Evolutionary conservation across 2,797 vertebrate species (phyloP).

Genomic region (Oreonectes daqikongensis): DNA sequence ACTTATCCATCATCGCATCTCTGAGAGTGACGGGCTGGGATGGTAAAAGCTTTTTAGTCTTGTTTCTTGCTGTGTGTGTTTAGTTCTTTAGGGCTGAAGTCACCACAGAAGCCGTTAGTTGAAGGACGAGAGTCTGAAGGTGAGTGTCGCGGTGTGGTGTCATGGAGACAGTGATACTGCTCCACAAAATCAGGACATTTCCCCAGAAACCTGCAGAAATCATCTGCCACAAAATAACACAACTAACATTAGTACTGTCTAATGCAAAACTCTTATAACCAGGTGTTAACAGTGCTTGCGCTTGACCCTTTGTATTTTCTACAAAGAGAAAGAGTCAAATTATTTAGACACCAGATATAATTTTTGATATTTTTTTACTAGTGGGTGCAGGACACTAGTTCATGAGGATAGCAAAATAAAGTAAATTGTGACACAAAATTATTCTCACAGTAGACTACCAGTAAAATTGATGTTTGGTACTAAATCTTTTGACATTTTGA

Average conservation of each 20-base stretch:
- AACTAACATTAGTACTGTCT: background rate
- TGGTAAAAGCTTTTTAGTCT: constrained; percentile 64
- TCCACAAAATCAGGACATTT: constrained; percentile 81
- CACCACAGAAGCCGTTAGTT: constrained; percentile 80
- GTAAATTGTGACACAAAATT: too few relatives aligned
- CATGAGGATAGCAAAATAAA: too few relatives aligned
- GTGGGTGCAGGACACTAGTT: too few relatives aligned
- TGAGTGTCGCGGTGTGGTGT: constrained; percentile 51
- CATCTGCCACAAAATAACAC: constrained; percentile 71
- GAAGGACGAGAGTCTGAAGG: constrained; percentile 18
- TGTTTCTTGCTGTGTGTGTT: constrained; percentile 56
- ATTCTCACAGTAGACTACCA: too few relatives aligned
- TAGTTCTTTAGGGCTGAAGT: constrained; percentile 80
- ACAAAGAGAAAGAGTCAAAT: too few relatives aligned
- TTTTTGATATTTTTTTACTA: too few relatives aligned
- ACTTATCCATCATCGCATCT: background rate
- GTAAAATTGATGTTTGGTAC: too few relatives aligned
- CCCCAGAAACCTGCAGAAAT: constrained; percentile 78
- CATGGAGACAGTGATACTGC: constrained; percentile 74
- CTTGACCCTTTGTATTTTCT: too few relatives aligned
- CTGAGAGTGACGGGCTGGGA: constrained; percentile 13
- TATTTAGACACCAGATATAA: too few relatives aligned
- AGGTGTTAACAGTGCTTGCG: too few relatives aligned
- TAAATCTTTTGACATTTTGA: too few relatives aligned
- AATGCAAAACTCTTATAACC: background rate